Evolutionary conservation across 1,140 invertebrate genomes (phyloP), one percentile per base, ranked within the genome.

Genomic region (Zaprionus africanus): DNA sequence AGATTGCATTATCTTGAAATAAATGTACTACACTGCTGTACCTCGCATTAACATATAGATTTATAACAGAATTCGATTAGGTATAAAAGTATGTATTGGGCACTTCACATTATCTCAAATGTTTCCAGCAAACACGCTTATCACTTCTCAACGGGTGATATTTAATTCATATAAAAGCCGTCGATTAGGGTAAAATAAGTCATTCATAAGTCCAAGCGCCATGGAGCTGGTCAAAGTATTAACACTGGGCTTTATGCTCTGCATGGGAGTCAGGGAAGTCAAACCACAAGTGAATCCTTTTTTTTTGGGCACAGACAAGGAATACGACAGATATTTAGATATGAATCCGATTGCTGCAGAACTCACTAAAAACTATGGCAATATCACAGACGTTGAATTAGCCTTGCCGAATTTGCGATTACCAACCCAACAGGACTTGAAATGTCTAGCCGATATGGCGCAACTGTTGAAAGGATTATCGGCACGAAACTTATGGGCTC

Each of bases 141-240:
- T 60, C 56, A 15, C 31, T 28, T 13, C 2, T 15, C 0, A 15
- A 11, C 13, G 0, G 5, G 7, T n/a, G 19, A 19, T 15, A 41
- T 28, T 38, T 19, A 9, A 5, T n/a, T 5, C 36, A 17, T 56
- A 56, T 36, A 70, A 31, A 61, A 43, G 7, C 15, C 2, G 9
- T 63, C 19, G 13, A 31, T 15, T 31, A 19, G 4, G 4, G 11
- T 6, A 46, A 65, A 22, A 0, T 15, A 53, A 34, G 17, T 53
- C 56, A 73, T 22, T 43, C 17, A 54, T 15, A 34, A 67, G 54
- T 24, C 11, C 11, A 2, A 62, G 19, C 19, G 34, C 15, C 19
- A 31, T 49, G 17, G 41, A 57, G 41, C 70, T 65, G 61, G 34
- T 69, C 19, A 78, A 74, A 17, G n/a, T 62, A 19, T 15, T 62